Evolutionary conservation across 1,140 invertebrate species (phyloP).

Genomic region (Drosophila seguyi): DNA sequence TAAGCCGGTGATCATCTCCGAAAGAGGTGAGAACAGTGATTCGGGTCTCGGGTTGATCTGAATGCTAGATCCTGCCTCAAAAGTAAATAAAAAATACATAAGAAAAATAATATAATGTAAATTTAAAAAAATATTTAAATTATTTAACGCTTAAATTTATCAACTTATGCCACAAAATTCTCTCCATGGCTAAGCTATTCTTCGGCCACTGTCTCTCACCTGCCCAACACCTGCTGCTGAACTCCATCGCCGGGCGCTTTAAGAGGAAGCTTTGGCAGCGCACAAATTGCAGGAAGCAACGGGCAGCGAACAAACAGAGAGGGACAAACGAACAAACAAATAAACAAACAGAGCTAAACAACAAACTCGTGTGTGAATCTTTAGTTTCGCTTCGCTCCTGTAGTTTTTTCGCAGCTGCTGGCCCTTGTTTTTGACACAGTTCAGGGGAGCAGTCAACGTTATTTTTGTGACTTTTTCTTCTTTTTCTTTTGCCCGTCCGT

Average conservation of each 20-base stretch:
- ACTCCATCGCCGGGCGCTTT: conserved; percentile 28
- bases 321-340: conserved; percentile 55
- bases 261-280: conserved; percentile 60
- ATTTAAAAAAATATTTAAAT: neutral
- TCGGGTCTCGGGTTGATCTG: neutral
- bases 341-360: conserved; percentile 70
- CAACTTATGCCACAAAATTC: neutral
- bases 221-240: conserved; percentile 46
- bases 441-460: conserved; percentile 67
- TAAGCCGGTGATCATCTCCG: neutral
- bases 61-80: too few relatives aligned
- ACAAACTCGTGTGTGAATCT: conserved; percentile 60
- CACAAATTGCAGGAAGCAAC: conserved; percentile 78
- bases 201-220: conserved; percentile 7
- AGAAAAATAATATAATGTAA: neutral
- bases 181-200: rapidly evolving
- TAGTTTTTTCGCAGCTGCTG: conserved; percentile 25
- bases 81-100: neutral
- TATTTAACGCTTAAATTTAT: neutral
- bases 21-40: neutral
- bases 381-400: conserved; percentile 18
- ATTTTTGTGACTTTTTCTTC: conserved; percentile 31
- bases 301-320: conserved; percentile 33
- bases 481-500: conserved; percentile 4
- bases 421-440: conserved; percentile 75